Conservation (phyloP, 2,797 vertebrate species). For the Vultur gryphus region DNA sequence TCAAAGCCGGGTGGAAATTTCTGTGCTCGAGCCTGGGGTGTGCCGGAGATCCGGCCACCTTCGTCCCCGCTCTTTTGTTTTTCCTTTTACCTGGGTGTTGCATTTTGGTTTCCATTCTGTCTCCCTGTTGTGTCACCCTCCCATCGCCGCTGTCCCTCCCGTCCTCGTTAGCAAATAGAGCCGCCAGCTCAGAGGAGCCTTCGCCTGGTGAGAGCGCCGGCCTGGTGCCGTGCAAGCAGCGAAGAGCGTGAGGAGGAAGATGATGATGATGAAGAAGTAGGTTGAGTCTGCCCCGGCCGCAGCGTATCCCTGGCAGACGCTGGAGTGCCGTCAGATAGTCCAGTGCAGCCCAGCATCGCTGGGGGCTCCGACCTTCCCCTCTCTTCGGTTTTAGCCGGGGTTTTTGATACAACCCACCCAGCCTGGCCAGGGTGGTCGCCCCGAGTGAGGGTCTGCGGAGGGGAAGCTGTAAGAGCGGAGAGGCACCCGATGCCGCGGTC, state of each 20-base stretch:
- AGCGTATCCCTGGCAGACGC: not conserved
- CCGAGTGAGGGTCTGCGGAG: not conserved
- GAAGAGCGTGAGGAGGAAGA: slow-evolving; percentile 78
- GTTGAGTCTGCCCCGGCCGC: slow-evolving; percentile 33
- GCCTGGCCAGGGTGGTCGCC: rapidly evolving
- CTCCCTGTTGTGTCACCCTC: slow-evolving; percentile 52
- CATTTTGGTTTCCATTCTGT: slow-evolving; percentile 62
- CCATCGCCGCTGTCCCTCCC: slow-evolving; percentile 48
- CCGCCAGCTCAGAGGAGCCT: slow-evolving; percentile 76
- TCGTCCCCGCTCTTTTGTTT: not conserved
- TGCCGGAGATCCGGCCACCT: not conserved
- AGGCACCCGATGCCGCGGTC: not conserved
- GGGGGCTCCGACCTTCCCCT: not conserved
- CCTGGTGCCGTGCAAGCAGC: slow-evolving; percentile 74
- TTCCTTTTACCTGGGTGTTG: not conserved
- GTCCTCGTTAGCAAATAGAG: slow-evolving; percentile 68
- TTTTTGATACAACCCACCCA: not conserved
- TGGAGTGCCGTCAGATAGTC: slow-evolving; percentile 45
- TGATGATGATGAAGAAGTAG: slow-evolving; percentile 81
- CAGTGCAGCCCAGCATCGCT: not conserved
- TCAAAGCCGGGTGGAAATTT: not conserved
- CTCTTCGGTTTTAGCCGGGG: rapidly evolving
- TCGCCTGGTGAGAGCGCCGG: slow-evolving; percentile 74
- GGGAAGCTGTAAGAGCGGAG: not conserved
- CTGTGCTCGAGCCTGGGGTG: not conserved